A percentile compares a stretch with the other conserved stretches of the same genome.
Evolutionary conservation across 2,888 invertebrate genomes (phyloP).

Genomic region (Deilephila elpenor): DNA sequence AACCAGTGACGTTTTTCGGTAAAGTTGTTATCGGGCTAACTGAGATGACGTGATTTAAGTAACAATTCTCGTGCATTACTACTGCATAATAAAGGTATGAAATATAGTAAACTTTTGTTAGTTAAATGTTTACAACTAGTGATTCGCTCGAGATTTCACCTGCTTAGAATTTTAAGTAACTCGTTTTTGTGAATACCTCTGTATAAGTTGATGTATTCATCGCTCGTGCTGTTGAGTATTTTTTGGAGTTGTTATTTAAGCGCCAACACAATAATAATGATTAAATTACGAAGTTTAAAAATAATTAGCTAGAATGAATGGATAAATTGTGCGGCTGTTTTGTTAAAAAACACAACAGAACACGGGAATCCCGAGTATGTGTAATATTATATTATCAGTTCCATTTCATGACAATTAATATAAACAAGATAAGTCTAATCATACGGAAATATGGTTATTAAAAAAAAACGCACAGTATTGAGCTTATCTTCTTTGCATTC

Average conservation of each 20-base stretch:
- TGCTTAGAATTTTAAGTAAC: slow-evolving; percentile 4
- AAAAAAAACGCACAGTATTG: no score
- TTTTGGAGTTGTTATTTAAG: not conserved
- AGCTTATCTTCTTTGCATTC: no score
- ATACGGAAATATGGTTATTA: no score
- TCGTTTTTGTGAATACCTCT: not conserved
- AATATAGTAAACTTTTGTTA: slow-evolving; percentile 16
- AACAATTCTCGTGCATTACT: slow-evolving; percentile 25
- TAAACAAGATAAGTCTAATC: slow-evolving; percentile 5
- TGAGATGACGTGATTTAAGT: slow-evolving; percentile 40
- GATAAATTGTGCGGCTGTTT: not conserved
- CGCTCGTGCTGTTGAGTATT: not conserved
- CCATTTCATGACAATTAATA: not conserved
- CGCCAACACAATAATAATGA: not conserved
- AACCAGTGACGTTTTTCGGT: slow-evolving; percentile 55
- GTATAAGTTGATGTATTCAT: no score
- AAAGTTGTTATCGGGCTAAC: slow-evolving; percentile 43
- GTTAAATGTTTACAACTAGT: not conserved
- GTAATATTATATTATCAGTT: slow-evolving; percentile 1
- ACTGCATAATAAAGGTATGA: slow-evolving; percentile 1
- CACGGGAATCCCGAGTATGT: slow-evolving; percentile 2
- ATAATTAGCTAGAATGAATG: not conserved
- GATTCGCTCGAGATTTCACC: not conserved
- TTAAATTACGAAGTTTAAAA: not conserved
- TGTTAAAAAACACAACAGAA: not conserved